Base-by-base conservation (phyloP, 1,140 invertebrate genomes). In the Stenopsyche tienmushanensis region DNA sequence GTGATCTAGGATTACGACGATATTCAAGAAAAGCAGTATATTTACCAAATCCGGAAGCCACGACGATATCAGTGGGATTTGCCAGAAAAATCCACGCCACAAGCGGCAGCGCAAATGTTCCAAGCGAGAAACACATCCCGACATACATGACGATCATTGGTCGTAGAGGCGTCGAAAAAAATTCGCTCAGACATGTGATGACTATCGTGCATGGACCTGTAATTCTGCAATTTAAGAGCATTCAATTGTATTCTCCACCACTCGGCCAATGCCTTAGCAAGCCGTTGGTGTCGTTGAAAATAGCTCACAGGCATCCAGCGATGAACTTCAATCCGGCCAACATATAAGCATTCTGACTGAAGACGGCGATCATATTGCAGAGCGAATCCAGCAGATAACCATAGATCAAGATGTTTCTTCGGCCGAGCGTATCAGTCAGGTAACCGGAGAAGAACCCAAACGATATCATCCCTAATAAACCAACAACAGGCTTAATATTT, bases 391-490 rank as follows among this genome's bases (percentile, higher is more conserved):
- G 72, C 7, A 90, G 74, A 71, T 88, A 88, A 0, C 90, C 90
- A 66, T 82, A 84, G 21, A 90, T 78, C n/a, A 94, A 78, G 39
- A 93, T 82, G 44, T 84, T 82, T 52, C 83, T 83, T 10, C 92
- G 82, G 0, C 92, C 92, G 21, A 87, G 78, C 0, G 86, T 86
- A 73, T 95, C 92, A 0, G 89, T 88, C 7, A 93, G 72, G 62
- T 88, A 91, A 1, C 92, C 92, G 90, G 91, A 93, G 15, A 92
- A 71, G 71, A 90, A 84, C 0, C 89, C 90, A 45, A 90, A 91
- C 0, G 85, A 79, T 64, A 93, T 87, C 91, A 93, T 94, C 50
- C 92, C 92, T 86, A 73, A 15, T 72, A 69, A 41, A 21, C 13
- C 15, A 52, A 7, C 2, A n/a, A n/a, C n/a, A n/a, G n/a, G n/a